Conservation (phyloP, 2,113 vertebrate species). For the Collichthys lucidus region DNA sequence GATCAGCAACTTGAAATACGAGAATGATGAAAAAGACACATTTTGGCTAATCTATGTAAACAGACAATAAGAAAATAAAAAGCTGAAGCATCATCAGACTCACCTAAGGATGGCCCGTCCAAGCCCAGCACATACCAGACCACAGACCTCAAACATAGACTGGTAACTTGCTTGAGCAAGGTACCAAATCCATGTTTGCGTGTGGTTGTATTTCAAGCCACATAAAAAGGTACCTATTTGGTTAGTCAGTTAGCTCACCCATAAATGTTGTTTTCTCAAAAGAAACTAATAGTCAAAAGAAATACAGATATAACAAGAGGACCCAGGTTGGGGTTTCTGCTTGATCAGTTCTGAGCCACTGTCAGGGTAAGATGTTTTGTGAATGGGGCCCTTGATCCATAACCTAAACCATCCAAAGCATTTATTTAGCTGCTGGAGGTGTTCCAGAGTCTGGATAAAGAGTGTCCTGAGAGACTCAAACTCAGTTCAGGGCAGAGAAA, state of each 20-base stretch:
- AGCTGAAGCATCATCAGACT: too few species aligned
- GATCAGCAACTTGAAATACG: too few species aligned
- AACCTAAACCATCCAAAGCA: conserved; percentile 9
- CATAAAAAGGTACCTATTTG: background rate
- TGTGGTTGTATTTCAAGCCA: too few species aligned
- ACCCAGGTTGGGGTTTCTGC: background rate
- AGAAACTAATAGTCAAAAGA: background rate
- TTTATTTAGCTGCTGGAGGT: conserved; percentile 48
- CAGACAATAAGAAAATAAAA: too few species aligned
- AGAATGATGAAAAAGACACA: too few species aligned
- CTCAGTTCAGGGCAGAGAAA: conserved; percentile 39
- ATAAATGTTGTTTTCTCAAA: background rate
- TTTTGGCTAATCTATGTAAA: too few species aligned
- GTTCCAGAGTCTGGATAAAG: conserved; percentile 48
- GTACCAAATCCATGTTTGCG: too few species aligned
- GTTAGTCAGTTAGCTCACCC: background rate
- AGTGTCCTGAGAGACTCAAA: conserved; percentile 43
- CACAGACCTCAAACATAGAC: too few species aligned
- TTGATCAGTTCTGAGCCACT: background rate
- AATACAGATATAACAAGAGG: background rate
- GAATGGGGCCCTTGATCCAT: background rate
- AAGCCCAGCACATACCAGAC: too few species aligned
- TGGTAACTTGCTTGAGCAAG: too few species aligned
- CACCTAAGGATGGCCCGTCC: too few species aligned
- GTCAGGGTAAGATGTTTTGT: conserved; percentile 10